Evolutionary conservation across 1,140 invertebrate genomes (phyloP).

Genomic region (Drepana arcuata): DNA sequence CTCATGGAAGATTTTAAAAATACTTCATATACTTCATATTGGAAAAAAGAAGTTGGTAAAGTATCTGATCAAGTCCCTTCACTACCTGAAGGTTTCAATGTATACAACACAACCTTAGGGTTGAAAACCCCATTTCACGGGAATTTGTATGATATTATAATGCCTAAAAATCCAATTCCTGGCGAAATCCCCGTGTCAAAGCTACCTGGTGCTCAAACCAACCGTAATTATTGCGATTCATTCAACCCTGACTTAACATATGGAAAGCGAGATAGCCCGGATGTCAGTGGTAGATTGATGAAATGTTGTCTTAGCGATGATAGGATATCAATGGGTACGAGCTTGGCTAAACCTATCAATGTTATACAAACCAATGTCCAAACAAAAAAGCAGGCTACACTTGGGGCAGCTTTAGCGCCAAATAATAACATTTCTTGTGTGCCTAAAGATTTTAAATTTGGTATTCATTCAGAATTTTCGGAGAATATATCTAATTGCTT

Average conservation of each 20-base stretch:
- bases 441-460: conserved; percentile 40
- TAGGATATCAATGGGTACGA: conserved; percentile 19
- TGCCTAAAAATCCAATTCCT: conserved; percentile 29
- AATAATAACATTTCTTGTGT: conserved; percentile 40
- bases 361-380: conserved; percentile 31
- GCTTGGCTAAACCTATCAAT: conserved; percentile 12
- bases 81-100: conserved; percentile 44
- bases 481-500: conserved; percentile 15
- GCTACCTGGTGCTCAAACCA: conserved; percentile 31
- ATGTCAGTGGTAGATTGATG: conserved; percentile 29
- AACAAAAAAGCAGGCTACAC: conserved; percentile 10
- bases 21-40: conserved; percentile 50
- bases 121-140: conserved; percentile 22
- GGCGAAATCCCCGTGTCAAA: conserved; percentile 36
- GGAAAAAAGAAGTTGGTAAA: conserved; percentile 50
- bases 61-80: conserved; percentile 35
- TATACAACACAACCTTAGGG: conserved; percentile 38
- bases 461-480: conserved; percentile 21
- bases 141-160: conserved; percentile 17
- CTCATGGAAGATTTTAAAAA: conserved; percentile 51
- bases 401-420: conserved; percentile 35
- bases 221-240: conserved; percentile 32
- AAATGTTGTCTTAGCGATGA: conserved; percentile 36
- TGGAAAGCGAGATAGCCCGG: conserved; percentile 25
- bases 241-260: conserved; percentile 24